phyloP scores from a whole-genome alignment of 2,113 vertebrate species.

The Bostrychus sinensis region DNA sequence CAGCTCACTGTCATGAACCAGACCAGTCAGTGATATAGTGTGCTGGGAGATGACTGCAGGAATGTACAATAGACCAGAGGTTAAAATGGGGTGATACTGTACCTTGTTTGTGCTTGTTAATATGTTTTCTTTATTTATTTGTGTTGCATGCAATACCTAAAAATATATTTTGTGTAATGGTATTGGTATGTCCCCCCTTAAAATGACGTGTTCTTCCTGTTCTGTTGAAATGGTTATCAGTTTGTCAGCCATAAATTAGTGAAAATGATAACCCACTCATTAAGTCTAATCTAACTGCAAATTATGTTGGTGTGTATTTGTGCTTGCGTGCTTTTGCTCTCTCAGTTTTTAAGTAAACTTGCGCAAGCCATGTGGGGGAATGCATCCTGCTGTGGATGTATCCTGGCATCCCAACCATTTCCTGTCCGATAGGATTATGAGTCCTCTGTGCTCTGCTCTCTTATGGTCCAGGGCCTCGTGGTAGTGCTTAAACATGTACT shows the following conservation, averaged over 20 bases:
- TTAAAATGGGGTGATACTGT: slow-evolving; percentile 23
- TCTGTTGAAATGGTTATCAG: slow-evolving; percentile 46
- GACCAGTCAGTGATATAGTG: slow-evolving; percentile 20
- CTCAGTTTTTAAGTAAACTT: slow-evolving; percentile 60
- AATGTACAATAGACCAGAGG: slow-evolving; percentile 46
- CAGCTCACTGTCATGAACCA: slow-evolving; percentile 38
- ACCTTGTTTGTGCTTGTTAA: slow-evolving; percentile 1
- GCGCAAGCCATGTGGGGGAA: slow-evolving; percentile 76
- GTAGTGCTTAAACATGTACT: slow-evolving; percentile 86
- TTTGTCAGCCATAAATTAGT: slow-evolving; percentile 54
- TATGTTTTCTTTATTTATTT: slow-evolving; percentile 10
- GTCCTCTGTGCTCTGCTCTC: slow-evolving; percentile 86
- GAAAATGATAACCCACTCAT: slow-evolving; percentile 62
- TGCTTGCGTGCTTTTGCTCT: slow-evolving; percentile 23
- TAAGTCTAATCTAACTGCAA: slow-evolving; percentile 68
- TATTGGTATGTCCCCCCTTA: slow-evolving; percentile 13
- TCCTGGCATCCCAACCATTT: slow-evolving; percentile 98
- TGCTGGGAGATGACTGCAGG: slow-evolving; percentile 7
- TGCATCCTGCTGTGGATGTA: slow-evolving; percentile 90
- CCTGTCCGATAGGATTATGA: slow-evolving; percentile 93
- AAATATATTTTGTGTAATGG: slow-evolving; percentile 14
- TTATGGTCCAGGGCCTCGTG: slow-evolving; percentile 88
- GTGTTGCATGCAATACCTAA: neutral
- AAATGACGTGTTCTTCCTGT: slow-evolving; percentile 49
- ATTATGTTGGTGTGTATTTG: slow-evolving; percentile 30